Percentiles rank a stretch among this genome's conserved stretches.
phyloP scores from a whole-genome alignment of 2,888 invertebrate species.

The Siphonodentalium dalli region DNA sequence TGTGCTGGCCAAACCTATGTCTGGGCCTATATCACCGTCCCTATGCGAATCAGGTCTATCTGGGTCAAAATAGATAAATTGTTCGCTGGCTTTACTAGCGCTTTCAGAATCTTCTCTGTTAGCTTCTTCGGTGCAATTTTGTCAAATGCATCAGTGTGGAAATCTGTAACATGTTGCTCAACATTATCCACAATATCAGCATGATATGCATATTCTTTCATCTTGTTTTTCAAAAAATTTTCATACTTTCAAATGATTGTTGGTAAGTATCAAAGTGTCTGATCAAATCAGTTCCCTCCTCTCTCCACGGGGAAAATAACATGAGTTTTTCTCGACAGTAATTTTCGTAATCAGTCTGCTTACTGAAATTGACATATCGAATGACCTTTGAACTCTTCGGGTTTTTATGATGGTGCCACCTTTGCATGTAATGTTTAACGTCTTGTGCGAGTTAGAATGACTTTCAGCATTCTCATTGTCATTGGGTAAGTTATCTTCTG shows the following conservation, averaged over 20 bases:
- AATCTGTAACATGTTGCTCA: too few relatives aligned
- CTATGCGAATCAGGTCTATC: background rate
- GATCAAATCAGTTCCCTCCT: conserved; percentile 33
- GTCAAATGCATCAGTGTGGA: background rate
- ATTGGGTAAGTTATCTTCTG: too few relatives aligned
- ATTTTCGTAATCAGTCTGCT: too few relatives aligned
- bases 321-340: too few relatives aligned
- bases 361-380: conserved; percentile 26
- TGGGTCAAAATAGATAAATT: too few relatives aligned
- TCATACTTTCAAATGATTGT: conserved; percentile 5
- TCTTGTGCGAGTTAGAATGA: too few relatives aligned
- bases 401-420: conserved; percentile 5
- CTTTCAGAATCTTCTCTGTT: background rate
- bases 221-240: conserved; percentile 6
- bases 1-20: background rate
- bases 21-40: conserved; percentile 13
- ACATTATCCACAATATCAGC: background rate
- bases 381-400: conserved; percentile 12
- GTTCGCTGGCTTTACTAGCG: background rate
- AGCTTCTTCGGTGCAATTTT: conserved; percentile 2
- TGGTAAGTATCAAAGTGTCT: conserved; percentile 13
- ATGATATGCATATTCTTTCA: conserved; percentile 6
- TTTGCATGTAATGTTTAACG: too few relatives aligned
- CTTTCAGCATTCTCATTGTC: too few relatives aligned
- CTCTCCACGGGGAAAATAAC: conserved; percentile 44